phyloP scores from a whole-genome alignment of 2,113 vertebrate species.

The Callionymus lyra region DNA sequence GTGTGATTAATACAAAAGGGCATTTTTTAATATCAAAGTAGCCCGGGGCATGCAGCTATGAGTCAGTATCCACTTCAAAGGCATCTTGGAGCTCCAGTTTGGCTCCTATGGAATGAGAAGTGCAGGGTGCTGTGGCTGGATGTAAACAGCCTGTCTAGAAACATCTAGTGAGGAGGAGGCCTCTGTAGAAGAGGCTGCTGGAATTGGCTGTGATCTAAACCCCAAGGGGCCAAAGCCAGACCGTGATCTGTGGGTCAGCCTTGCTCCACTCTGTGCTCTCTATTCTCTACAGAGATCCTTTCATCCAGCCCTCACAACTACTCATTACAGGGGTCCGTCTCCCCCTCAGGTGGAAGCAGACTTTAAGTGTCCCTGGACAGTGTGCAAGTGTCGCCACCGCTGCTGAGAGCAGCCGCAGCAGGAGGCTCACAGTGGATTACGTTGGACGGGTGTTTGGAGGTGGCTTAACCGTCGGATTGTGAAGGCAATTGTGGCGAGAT shows the following conservation, averaged over 20 bases:
- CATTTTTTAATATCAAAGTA: constrained; percentile 10
- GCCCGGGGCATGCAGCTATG: constrained; percentile 2
- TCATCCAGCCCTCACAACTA: constrained; percentile 42
- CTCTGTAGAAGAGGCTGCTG: constrained; percentile 15
- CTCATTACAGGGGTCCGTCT: constrained; percentile 48
- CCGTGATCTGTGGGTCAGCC: constrained; percentile 42
- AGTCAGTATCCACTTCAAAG: constrained; percentile 6
- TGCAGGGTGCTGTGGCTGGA: constrained; percentile 4
- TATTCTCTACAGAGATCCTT: constrained; percentile 28
- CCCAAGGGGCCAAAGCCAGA: constrained; percentile 38
- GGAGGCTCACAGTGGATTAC: constrained; percentile 26
- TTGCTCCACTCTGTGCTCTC: constrained; percentile 19
- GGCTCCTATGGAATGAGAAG: constrained; percentile 8
- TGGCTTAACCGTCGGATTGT: constrained; percentile 22
- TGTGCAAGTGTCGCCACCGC: constrained; percentile 13
- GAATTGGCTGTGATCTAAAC: constrained; percentile 60
- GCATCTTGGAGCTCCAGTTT: background rate
- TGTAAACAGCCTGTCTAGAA: constrained; percentile 20
- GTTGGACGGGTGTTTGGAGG: constrained; percentile 8
- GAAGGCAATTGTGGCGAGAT: constrained; percentile 1
- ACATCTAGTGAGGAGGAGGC: constrained; percentile 17
- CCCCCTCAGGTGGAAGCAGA: constrained; percentile 25
- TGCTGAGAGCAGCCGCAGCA: constrained; percentile 4
- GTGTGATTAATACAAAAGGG: constrained; percentile 22
- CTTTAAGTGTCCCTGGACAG: constrained; percentile 19